Evolutionary conservation across 2,113 vertebrate species (phyloP).

Genomic region (Diphyllodes magnificus): DNA sequence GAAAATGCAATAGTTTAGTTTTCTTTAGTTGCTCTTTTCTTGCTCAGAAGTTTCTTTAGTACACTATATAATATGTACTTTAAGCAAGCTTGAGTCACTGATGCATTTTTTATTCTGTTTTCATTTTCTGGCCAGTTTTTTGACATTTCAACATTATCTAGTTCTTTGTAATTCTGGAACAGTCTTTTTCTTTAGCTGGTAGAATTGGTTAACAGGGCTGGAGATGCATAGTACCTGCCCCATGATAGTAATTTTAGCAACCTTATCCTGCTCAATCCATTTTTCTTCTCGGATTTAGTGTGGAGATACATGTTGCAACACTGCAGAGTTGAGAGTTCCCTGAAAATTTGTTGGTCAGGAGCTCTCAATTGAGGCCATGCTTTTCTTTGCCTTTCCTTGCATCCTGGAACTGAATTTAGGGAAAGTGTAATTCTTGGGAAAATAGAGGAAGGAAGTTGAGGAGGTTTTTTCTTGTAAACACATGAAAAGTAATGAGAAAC

Average conservation of each 20-base stretch:
- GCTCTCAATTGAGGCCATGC: rapidly evolving
- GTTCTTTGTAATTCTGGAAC: not conserved
- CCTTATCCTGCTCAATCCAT: rapidly evolving
- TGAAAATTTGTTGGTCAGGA: not conserved
- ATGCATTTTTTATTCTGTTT: not conserved
- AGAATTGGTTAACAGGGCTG: not conserved
- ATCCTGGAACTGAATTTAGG: not conserved
- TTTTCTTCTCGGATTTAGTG: not conserved
- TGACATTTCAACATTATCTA: not conserved
- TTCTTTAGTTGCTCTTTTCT: not conserved
- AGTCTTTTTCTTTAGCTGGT: not conserved
- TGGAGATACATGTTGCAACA: not conserved
- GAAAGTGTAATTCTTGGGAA: not conserved
- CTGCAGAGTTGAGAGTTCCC: not conserved
- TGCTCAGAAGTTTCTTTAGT: not conserved
- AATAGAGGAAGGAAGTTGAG: not conserved
- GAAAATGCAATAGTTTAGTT: not conserved
- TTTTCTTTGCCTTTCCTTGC: not conserved
- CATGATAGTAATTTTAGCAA: not conserved
- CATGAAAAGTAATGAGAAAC: not conserved
- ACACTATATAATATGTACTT: not conserved
- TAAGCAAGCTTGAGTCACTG: not conserved
- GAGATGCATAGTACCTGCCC: not conserved
- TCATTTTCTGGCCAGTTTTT: not conserved
- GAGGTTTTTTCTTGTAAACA: not conserved